A percentile compares a stretch with the other conserved stretches of the same genome.
phyloP scores from a whole-genome alignment of 2,113 vertebrate species.

The Ahaetulla prasina region DNA sequence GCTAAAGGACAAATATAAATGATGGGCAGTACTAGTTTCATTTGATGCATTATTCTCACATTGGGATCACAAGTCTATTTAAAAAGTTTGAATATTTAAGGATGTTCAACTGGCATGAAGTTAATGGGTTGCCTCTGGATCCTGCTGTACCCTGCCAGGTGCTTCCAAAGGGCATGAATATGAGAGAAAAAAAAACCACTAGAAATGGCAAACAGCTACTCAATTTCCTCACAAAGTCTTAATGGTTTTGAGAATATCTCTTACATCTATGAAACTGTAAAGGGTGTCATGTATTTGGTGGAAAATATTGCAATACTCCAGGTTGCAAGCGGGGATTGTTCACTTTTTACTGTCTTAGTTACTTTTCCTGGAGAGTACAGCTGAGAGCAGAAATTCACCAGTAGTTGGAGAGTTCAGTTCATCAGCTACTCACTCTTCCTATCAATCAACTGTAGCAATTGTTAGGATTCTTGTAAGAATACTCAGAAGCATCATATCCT shows the following conservation, averaged over 20 bases:
- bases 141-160: neutral
- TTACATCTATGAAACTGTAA: neutral
- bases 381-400: neutral
- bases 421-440: neutral
- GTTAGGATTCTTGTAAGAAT: neutral
- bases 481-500: neutral
- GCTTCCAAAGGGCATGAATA: neutral
- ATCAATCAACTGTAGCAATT: neutral
- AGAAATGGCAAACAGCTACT: neutral
- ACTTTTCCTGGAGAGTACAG: neutral
- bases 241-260: neutral
- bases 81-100: neutral
- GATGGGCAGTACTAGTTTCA: neutral
- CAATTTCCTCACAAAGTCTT: neutral
- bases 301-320: neutral
- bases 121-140: neutral
- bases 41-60: neutral
- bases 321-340: neutral
- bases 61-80: neutral
- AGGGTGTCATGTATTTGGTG: neutral
- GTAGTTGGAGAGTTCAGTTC: neutral
- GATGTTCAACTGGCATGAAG: neutral
- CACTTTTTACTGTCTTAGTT: neutral
- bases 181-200: neutral
- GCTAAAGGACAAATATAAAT: neutral